Evolutionary conservation across 2,797 vertebrate species (phyloP).

Genomic region (Geotria australis): DNA sequence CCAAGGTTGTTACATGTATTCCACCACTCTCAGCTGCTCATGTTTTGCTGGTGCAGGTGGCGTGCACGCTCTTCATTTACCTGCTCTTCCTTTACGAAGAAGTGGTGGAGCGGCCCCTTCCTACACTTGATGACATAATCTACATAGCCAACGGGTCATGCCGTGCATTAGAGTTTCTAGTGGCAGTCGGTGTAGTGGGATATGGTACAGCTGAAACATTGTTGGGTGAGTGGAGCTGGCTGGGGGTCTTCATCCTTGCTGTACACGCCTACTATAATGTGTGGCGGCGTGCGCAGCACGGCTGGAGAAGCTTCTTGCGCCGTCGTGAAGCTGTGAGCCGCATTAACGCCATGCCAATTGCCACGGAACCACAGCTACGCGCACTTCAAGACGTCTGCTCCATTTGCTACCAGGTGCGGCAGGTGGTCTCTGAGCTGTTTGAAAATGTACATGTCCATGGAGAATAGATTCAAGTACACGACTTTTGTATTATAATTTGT

Average conservation of each 20-base stretch:
- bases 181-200: slow-evolving; percentile 44
- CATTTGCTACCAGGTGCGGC: slow-evolving; percentile 46
- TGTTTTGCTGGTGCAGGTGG: slow-evolving; percentile 12
- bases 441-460: no score
- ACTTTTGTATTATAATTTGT: no score
- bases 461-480: no score
- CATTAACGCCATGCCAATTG: slow-evolving; percentile 27
- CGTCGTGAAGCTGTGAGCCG: slow-evolving; percentile 34
- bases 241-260: slow-evolving; percentile 43
- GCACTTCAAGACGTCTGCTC: slow-evolving; percentile 34
- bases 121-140: slow-evolving; percentile 40
- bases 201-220: slow-evolving; percentile 46
- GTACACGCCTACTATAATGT: slow-evolving; percentile 61
- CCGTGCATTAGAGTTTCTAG: slow-evolving; percentile 41
- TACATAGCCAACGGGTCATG: slow-evolving; percentile 37
- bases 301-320: slow-evolving; percentile 48
- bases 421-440: no score
- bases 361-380: slow-evolving; percentile 21
- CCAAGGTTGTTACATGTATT: no score
- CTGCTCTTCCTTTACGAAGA: slow-evolving; percentile 39
- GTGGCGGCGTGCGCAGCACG: slow-evolving; percentile 41
- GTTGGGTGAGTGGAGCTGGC: slow-evolving; percentile 56
- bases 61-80: slow-evolving; percentile 42
- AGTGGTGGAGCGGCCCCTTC: slow-evolving; percentile 18
- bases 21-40: neutral